Evolutionary conservation across 2,797 vertebrate genomes (phyloP), one percentile per base, ranked within the genome.

Genomic region (Megaceryle alcyon): DNA sequence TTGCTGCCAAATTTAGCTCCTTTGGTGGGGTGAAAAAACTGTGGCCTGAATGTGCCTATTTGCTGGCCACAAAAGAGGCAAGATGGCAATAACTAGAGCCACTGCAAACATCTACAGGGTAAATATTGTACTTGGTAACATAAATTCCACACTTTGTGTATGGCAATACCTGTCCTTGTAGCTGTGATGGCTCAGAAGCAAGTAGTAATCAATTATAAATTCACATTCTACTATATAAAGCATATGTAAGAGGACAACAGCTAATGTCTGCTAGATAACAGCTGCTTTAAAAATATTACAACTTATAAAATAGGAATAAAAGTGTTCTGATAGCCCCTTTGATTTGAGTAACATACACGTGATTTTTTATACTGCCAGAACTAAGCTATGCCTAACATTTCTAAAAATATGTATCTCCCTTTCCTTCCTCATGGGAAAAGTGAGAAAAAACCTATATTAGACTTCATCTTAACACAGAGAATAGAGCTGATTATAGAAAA

Each of bases 391-490:
- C 39, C 46, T 63, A 82, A 66, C 44, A 66, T 53, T 80, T 94
- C 89, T 88, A 56, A 46, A 90, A 93, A 68, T 82, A 51, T 10
- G 5, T 29, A 19, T 73, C 28, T 82, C 68, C 53, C 48, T 82
- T 92, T 80, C 35, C 39, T 68, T 81, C 54, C 61, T 69, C 61
- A 59, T 39, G 35, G 60, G 70, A 53, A 46, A 88, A 31, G 12
- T 33, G 37, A 51, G 14, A 41, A 44, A 76, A 84, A 17, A 33
- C 33, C 59, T 79, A 2, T 82, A 49, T 85, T 70, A 60, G 68
- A 29, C 43, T 93, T 88, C 26, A 18, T 80, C 35, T 73, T 80
- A 86, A 59, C 77, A 92, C 6, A 77, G 46, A 90, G 96, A 92
- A 86, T 53, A 48, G 53, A 92, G 37, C 44, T 92, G n/a, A 66